Conservation (phyloP, 1,140 invertebrate genomes). For the Tetraneura akinire region DNA sequence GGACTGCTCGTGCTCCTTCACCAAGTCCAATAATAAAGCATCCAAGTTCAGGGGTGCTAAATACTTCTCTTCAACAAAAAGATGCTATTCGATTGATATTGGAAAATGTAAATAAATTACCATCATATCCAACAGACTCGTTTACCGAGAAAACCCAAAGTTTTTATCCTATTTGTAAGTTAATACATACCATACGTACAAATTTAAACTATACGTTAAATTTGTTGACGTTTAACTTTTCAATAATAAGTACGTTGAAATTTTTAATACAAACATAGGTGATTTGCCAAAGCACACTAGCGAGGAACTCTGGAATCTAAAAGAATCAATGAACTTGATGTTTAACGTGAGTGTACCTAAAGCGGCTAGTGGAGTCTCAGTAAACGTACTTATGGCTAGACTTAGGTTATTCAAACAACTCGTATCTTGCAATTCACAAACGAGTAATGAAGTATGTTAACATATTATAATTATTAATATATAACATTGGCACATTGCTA, state of each 20-base stretch:
- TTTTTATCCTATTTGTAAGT: conserved; percentile 56
- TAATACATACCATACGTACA: not conserved
- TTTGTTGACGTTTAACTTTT: not conserved
- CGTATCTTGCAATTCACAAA: not conserved
- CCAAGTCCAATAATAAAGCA: not conserved
- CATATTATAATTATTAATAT: not conserved
- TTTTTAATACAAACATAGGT: conserved; percentile 57
- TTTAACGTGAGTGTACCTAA: conserved; percentile 62
- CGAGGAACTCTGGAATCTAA: conserved; percentile 62
- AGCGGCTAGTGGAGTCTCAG: conserved; percentile 57
- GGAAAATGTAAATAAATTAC: conserved; percentile 50
- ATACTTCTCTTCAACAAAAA: conserved; percentile 38
- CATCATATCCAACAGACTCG: conserved; percentile 49
- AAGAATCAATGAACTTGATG: conserved; percentile 63
- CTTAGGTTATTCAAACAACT: conserved; percentile 29
- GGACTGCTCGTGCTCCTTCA: not conserved
- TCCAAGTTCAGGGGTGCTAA: not conserved
- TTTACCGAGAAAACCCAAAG: conserved; percentile 56
- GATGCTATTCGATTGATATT: conserved; percentile 49
- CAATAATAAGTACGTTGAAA: not conserved
- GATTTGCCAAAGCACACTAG: conserved; percentile 63
- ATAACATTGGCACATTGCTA: not conserved
- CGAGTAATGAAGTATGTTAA: conserved; percentile 20
- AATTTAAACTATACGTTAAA: not conserved
- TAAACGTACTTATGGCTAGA: conserved; percentile 60